Base-by-base conservation (phyloP, 2,113 vertebrate species). In the Antechinus stuartii region DNA sequence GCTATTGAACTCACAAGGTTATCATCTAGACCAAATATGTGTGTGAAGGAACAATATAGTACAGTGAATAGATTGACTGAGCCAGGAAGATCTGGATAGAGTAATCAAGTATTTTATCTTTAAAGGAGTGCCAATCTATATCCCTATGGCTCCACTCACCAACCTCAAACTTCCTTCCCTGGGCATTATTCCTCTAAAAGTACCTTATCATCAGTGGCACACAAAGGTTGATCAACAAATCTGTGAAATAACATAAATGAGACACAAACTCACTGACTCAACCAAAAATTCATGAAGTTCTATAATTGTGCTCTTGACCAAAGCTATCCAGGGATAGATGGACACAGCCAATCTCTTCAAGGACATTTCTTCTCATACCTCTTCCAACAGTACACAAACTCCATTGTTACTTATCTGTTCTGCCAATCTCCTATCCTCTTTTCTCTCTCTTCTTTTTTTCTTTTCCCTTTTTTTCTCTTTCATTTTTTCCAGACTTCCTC, bases 181-280 rank as follows among this genome's bases (percentile, higher is more conserved):
- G 56, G 56, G 4, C 56, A 57, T 7, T 57, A 57, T 57, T 26
- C 25, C 25, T 57, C 25, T 57, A 57, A 57, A 57, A 26, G 56
- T 27, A 57, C 50, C 50, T 52, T 52, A 11, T 52, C 50, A 52
- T 0, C 50, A 52, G 9, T 52, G 50, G 50, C 8, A 52, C 9
- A 52, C 84, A 19, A 54, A 46, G 49, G 49, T 61, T 50, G 93
- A 7, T 30, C 53, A 46, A 54, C 25, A 46, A 91, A 50, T 3
- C 24, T 89, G 57, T 2, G 35, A 9, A 54, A 25, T 54, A 49
- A 30, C 57, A 57, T 49, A 3, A 5, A 76, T 93, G 61, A 89
- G 89, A 96, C 61, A 61, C 26, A 55, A 53, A 93, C 42, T 90
- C 54, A 55, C 27, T 93, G 54, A 47, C 52, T 76, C 54, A 94